Conservation (phyloP, 64 coral and sea anemone species). For the Actinia equina region DNA sequence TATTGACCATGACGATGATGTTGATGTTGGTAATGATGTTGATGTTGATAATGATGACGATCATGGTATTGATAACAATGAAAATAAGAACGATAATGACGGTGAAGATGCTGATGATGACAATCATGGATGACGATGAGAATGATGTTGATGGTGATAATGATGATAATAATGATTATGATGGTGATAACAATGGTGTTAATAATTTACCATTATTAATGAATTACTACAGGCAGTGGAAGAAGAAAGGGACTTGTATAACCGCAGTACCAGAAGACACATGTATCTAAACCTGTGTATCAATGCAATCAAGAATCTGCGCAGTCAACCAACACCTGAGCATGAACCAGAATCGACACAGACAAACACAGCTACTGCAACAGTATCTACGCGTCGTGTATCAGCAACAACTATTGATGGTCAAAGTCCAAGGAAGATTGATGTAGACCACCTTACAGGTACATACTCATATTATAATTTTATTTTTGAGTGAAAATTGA, state of each 20-base stretch:
- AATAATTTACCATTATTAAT: no score
- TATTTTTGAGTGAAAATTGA: no score
- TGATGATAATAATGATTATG: no score
- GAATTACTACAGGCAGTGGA: conserved; percentile 55
- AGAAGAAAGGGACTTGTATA: conserved; percentile 78
- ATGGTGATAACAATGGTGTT: no score
- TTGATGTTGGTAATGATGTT: no score
- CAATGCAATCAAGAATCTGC: conserved; percentile 89
- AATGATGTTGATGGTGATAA: no score
- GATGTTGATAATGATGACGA: no score
- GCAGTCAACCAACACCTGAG: conserved; percentile 20
- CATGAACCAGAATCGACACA: background rate
- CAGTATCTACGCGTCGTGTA: background rate
- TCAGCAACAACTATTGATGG: background rate
- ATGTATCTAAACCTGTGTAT: conserved; percentile 93
- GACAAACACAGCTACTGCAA: background rate
- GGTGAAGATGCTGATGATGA: no score
- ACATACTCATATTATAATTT: background rate
- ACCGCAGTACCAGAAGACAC: conserved; percentile 68
- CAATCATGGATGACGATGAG: no score
- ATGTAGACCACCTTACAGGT: conserved; percentile 37
- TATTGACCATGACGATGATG: no score
- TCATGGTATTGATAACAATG: no score
- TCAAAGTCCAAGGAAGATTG: background rate
- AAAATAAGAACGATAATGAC: no score